Conservation (phyloP, 2,797 vertebrate species). For the Myripristis murdjan region DNA sequence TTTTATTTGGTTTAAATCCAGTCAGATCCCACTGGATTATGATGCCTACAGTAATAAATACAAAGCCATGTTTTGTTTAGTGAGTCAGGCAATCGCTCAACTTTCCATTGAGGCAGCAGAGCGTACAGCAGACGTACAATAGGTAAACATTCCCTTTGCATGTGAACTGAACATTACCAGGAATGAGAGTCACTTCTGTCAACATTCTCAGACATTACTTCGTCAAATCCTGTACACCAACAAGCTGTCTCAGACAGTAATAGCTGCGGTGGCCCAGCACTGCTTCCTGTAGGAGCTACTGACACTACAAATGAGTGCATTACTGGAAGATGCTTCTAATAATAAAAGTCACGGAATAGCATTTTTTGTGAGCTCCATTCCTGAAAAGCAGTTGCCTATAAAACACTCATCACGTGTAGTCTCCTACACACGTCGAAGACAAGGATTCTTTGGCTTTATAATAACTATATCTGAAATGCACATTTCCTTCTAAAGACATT, state of each 20-base stretch:
- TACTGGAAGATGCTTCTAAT: neutral
- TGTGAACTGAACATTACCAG: constrained; percentile 67
- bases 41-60: constrained; percentile 76
- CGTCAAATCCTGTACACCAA: constrained; percentile 52
- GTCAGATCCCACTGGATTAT: constrained; percentile 57
- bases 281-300: neutral
- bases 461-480: too few relatives aligned
- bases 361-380: too few relatives aligned
- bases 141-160: constrained; percentile 74
- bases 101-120: constrained; percentile 72
- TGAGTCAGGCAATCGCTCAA: constrained; percentile 70
- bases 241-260: constrained; percentile 37
- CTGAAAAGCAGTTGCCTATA: constrained; percentile 12
- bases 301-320: neutral
- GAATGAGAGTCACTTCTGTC: constrained; percentile 56
- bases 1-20: constrained; percentile 74
- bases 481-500: too few relatives aligned
- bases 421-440: neutral
- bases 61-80: constrained; percentile 77
- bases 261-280: constrained; percentile 13
- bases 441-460: constrained; percentile 12
- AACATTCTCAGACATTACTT: constrained; percentile 70
- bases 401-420: constrained; percentile 8
- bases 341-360: neutral
- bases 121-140: constrained; percentile 67